Evolutionary conservation across 2,888 invertebrate genomes (phyloP), one percentile per base, ranked within the genome.

Genomic region (Mesorhabditis sp.): DNA sequence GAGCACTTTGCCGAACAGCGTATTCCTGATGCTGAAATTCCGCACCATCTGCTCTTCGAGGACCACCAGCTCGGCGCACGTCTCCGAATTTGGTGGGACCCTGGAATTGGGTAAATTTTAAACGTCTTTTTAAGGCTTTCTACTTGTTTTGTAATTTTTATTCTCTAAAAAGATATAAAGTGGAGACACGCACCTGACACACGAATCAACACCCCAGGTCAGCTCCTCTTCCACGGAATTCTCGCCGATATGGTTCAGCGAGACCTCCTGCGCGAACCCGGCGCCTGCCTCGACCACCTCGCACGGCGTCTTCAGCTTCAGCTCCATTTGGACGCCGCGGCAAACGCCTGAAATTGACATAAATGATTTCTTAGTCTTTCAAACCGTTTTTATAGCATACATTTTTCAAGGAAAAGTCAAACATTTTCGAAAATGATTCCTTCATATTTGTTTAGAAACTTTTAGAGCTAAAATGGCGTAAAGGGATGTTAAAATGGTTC

Each of bases 211-310:
- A 6, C 86, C 85, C 87, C 87, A 87, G n/a, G 79, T 77, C 70
- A 87, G 75, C 72, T 87, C 86, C 71, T 80, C 78, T 66, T 80
- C 80, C 41, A 65, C 68, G 42, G 78, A 78, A 68, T 86, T 86
- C 70, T 86, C 86, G 66, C 86, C 85, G 5, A 86, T 81, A 7
- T 85, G 85, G 58, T 85, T 85, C 69, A 87, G 81, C 67, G 80
- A 80, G 7, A 87, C 82, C 74, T 87, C 87, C 2, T 83, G 72
- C 75, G 74, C 84, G 77, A 87, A 87, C 10, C 87, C 87, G 4
- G 86, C 87, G 5, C 86, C 86, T 4, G 86, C 86, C 72, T 86
- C 86, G 10, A 86, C 84, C 3, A 87, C 80, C 45, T 86, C 86
- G 68, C 86, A 86, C 4, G 87, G 87, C 2, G 86, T 86, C 4